phyloP scores from a whole-genome alignment of 53 echinoderm and acorn worm genomes.

The Pentamera pediparva region DNA sequence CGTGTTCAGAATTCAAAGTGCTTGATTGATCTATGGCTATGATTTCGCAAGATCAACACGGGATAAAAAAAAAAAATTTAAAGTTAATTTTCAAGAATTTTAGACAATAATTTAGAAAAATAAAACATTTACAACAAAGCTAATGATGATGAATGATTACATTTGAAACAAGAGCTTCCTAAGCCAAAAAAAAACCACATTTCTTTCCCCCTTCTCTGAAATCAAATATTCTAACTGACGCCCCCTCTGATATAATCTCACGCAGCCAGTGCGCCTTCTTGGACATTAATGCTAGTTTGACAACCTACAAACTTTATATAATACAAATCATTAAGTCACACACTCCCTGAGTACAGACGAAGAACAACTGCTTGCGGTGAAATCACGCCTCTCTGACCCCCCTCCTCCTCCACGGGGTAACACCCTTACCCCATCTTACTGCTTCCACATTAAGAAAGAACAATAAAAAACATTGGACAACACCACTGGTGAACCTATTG shows the following conservation, averaged over 20 bases:
- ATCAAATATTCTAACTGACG: too few relatives aligned
- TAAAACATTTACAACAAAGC: slow-evolving; percentile 22
- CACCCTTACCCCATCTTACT: too few relatives aligned
- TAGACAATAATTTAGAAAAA: slow-evolving; percentile 6
- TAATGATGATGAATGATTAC: slow-evolving; percentile 14
- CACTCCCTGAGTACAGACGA: slow-evolving; percentile 35
- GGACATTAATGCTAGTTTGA: slow-evolving; percentile 37
- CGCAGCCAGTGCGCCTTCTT: slow-evolving; percentile 29
- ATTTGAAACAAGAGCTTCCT: neutral
- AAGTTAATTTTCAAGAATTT: too few relatives aligned
- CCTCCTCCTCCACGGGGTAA: slow-evolving; percentile 10
- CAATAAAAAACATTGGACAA: too few relatives aligned
- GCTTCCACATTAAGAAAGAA: too few relatives aligned
- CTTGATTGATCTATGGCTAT: too few relatives aligned
- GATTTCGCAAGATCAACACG: too few relatives aligned
- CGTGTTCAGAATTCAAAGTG: too few relatives aligned
- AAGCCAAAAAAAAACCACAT: too few relatives aligned
- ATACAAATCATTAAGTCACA: slow-evolving; percentile 37
- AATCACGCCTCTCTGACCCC: slow-evolving; percentile 12
- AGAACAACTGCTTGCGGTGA: slow-evolving; percentile 36
- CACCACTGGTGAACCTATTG: too few relatives aligned
- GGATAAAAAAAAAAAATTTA: too few relatives aligned
- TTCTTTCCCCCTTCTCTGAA: neutral
- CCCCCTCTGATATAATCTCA: too few relatives aligned
- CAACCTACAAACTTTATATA: slow-evolving; percentile 36